Evolutionary conservation across 2,888 invertebrate species (phyloP), one percentile per base, ranked within the genome.

Genomic region (Chirona hameri): DNA sequence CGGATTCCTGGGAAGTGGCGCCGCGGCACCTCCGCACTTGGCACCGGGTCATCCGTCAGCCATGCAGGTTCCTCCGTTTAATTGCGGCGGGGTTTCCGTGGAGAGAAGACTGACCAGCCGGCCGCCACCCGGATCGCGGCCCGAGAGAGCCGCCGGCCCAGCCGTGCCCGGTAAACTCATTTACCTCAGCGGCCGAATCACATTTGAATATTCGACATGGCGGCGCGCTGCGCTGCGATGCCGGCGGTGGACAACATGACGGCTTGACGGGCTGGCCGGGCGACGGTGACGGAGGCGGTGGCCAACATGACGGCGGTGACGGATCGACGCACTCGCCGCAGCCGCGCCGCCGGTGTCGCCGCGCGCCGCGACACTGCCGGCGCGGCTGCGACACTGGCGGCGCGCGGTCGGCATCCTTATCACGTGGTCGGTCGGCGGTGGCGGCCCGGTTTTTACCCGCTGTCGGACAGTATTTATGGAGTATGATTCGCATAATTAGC

Each of bases 401-500:
- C 69, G 29, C 57, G 57, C 21, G 7, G 29, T 2, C 29, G 69
- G 29, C 69, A 15, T 69, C 69, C 29, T 69, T 29, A 69, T 69
- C 29, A 29, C 69, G 29, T n/a, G n/a, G 29, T 3, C n/a, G 69
- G 14, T 15, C 29, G 15, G 29, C n/a, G 29, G 27, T 9, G 69
- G n/a, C 69, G 69, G 60, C 69, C n/a, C 69, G 29, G 21, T 76
- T 76, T 76, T 76, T 76, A 76, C 76, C 76, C 21, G 18, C 31
- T 21, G 21, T 7, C 18, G 76, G 39, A 24, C 21, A n/a, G 76
- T 76, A 76, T 76, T 76, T 76, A 76, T 76, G 76, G 76, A 76
- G 76, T 76, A 76, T 76, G 76, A 76, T 76, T 76, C 76, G 76
- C 76, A 76, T 76, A 76, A 76, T 76, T 76, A 76, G 76, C 76